Evolutionary conservation across 2,113 vertebrate species (phyloP), one percentile per base, ranked within the genome.

Genomic region (Notarius lentiginosus): DNA sequence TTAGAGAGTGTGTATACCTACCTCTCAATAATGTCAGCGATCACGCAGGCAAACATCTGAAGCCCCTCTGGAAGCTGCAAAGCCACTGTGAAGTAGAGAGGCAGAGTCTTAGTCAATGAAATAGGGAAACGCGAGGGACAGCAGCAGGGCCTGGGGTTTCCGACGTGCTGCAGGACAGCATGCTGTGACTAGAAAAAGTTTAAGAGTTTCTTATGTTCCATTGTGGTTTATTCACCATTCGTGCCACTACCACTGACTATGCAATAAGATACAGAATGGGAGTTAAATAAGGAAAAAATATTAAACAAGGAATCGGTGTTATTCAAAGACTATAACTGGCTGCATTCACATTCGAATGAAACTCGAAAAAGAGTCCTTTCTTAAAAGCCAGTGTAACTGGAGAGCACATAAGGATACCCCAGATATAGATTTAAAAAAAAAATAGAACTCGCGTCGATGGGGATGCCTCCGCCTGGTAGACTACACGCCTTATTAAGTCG

Each of bases 51-150:
- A 0, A 99, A 99, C 96, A 99, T 97, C 90, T 99, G 98, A 85
- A 99, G 97, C 56, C 98, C 98, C 90, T 99, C 98, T 0, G 98
- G 98, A 95, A 99, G 97, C 94, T 99, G 98, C 91, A 99, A 92
- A 72, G 98, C 98, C 93, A 99, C 98, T 99, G 93, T 51, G 87
- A 87, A 85, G 51, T 51, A 89, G 87, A 90, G 63, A 85, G 5
- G 18, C 79, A 49, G 53, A 87, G 70, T 7, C 79, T 22, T 86
- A 82, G 85, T 86, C 79, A 89, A 86, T 66, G 83, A 87, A 88
- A 87, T 66, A 89, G 47, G 66, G 53, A 84, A 20, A 47, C 86
- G 86, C 58, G 80, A 93, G 82, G 84, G 87, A 91, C 63, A 34
- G 83, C 82, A 85, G 85, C 79, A 84, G 15, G 51, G 22, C 22